These are phyloP conservation scores for Phrynocephalus forsythii DNA, from an alignment of 2,797 vertebrate species.

Conservation along the genomic window DNA sequence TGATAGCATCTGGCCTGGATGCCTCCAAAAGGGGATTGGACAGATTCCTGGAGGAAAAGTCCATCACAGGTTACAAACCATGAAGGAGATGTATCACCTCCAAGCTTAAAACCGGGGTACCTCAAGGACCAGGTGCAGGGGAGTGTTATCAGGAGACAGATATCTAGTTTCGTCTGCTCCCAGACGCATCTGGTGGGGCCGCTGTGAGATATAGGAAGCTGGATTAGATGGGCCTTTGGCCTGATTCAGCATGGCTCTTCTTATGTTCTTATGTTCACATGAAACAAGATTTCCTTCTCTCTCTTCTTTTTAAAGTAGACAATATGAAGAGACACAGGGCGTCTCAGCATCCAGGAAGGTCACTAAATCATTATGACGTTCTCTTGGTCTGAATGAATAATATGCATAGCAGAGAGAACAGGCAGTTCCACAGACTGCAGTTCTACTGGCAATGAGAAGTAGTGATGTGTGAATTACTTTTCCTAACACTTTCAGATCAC, in stretches of 20 bases:
- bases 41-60: too few species aligned
- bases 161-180: too few species aligned
- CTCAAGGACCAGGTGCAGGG: too few species aligned
- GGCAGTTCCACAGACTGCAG: constrained; percentile 1
- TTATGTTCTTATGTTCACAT: neutral
- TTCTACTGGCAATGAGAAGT: constrained; percentile 20
- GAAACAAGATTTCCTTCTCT: constrained; percentile 47
- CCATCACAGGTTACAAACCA: too few species aligned
- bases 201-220: too few species aligned
- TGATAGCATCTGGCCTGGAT: too few species aligned
- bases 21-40: too few species aligned
- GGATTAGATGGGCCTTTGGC: too few species aligned
- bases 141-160: too few species aligned
- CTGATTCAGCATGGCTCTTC: neutral
- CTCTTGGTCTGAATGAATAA: constrained; percentile 52
- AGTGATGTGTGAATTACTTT: constrained; percentile 33
- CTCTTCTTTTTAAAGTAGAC: neutral
- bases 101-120: too few species aligned
- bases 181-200: too few species aligned
- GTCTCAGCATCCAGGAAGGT: constrained; percentile 46
- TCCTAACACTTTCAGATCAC: neutral
- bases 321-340: constrained; percentile 34
- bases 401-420: neutral
- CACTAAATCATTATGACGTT: constrained; percentile 48
- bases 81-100: too few species aligned